Evolutionary conservation across 2,797 vertebrate species (phyloP).

Genomic region (Spea hammondii): DNA sequence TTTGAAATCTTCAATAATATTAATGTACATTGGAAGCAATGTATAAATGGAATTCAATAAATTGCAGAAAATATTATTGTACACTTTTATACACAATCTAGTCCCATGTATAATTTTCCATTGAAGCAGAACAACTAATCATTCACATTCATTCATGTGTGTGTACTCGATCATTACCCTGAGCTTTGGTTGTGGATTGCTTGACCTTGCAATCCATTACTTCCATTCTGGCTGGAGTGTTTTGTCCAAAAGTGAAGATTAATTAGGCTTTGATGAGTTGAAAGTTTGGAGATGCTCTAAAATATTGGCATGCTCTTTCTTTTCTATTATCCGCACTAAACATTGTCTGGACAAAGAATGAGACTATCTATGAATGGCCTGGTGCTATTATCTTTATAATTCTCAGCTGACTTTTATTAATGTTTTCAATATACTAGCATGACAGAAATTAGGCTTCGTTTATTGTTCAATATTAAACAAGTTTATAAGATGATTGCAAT

Average conservation of each 20-base stretch:
- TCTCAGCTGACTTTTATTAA: background rate
- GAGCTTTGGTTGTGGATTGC: background rate
- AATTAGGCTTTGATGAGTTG: constrained; percentile 22
- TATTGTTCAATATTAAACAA: background rate
- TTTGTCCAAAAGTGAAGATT: constrained; percentile 2
- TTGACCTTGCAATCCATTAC: background rate
- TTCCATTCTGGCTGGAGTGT: constrained; percentile 17
- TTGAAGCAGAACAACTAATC: background rate
- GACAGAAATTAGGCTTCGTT: background rate
- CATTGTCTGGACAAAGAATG: constrained; percentile 13
- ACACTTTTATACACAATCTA: too few species aligned
- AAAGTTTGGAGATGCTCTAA: constrained; percentile 2
- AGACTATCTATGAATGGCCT: background rate
- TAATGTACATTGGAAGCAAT: too few species aligned
- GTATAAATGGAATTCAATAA: too few species aligned
- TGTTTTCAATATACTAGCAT: background rate
- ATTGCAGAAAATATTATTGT: too few species aligned
- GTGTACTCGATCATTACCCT: background rate
- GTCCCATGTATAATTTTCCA: background rate
- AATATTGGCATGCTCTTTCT: constrained; percentile 13
- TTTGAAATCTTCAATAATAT: too few species aligned
- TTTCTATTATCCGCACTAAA: constrained; percentile 22
- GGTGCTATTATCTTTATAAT: constrained; percentile 5
- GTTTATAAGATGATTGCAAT: background rate
- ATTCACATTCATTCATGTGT: background rate